Base-by-base conservation (phyloP, 2,888 invertebrate genomes). In the Osmoderma eremita region DNA sequence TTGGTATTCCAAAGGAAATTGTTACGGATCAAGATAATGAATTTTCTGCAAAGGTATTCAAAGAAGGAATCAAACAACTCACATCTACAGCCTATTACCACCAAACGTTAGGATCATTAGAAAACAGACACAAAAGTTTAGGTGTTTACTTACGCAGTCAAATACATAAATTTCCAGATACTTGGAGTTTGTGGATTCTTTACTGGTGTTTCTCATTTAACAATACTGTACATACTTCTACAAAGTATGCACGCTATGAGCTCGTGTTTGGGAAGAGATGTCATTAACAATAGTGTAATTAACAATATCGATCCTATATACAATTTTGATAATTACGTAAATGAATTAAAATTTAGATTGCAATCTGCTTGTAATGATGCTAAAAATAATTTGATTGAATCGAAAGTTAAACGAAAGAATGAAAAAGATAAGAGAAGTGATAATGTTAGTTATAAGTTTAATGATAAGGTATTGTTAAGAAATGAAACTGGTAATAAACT, bases 161-260 rank as follows among this genome's bases (percentile, higher is more conserved):
- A 54, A 38, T 39, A 3, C 30, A 13, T 13, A 53, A 53, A 30
- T 24, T 65, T 38, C 12, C 53, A 18, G 41, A 10, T 18, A 18
- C 67, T 17, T 71, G 72, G 71, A 73, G 72, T 65, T 48, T 48
- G n/a, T 72, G 72, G 73, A 6, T 74, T 10, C 65, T 69, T 0
- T 72, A 54, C 64, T 73, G 74, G 72, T 69, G 69, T 68, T 73
- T 74, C 66, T n/a, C 72, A 1, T 74, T 69, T 65, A 74, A 71
- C 39, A 74, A 36, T 8, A 67, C 72, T 3, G 71, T 71, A 1
- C 71, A 74, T 39, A 68, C 70, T 6, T 69, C 64, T 67, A 74
- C 71, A 30, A 68, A 70, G 56, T 73, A 71, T 18, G 68, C 70
- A 1, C 72, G 71, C 13, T 72, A 67, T 18, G 69, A 74, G 41